phyloP scores from a whole-genome alignment of 2,797 vertebrate genomes.

The Acanthiza pusilla region DNA sequence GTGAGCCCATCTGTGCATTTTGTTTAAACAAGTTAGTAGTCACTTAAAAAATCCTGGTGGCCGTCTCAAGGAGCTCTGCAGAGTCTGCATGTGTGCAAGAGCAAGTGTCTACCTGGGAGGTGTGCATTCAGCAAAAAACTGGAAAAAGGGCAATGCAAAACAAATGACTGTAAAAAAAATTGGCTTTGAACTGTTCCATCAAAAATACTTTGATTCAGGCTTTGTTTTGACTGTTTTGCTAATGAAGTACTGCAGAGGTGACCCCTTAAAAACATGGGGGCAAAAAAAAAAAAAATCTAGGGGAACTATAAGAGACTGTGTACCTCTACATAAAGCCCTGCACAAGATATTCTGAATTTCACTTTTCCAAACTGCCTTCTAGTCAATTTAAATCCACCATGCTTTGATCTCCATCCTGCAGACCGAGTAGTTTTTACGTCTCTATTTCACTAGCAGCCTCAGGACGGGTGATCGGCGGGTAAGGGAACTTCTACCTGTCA shows the following conservation, averaged over 20 bases:
- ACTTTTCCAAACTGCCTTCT: not conserved
- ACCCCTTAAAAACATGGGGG: not conserved
- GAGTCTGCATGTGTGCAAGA: rapidly evolving
- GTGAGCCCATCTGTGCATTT: not conserved
- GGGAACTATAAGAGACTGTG: not conserved
- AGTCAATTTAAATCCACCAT: not conserved
- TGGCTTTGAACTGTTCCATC: not conserved
- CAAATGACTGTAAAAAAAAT: not conserved
- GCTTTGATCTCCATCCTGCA: not conserved
- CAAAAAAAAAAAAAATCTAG: not conserved
- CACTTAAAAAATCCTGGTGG: not conserved
- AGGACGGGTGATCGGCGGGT: rapidly evolving
- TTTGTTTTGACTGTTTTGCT: not conserved
- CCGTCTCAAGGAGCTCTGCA: not conserved
- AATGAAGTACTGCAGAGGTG: not conserved
- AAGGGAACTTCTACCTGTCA: not conserved
- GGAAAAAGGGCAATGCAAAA: not conserved
- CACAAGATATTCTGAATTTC: not conserved
- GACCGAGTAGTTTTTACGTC: not conserved
- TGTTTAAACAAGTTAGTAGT: not conserved
- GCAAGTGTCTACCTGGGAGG: not conserved
- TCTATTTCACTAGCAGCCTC: not conserved
- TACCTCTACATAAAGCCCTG: not conserved
- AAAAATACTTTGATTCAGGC: not conserved
- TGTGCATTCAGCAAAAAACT: not conserved